Percentiles rank a stretch among this genome's conserved stretches.
Conservation (phyloP, 2,113 vertebrate species). For the Brachyhypopomus gauderio region DNA sequence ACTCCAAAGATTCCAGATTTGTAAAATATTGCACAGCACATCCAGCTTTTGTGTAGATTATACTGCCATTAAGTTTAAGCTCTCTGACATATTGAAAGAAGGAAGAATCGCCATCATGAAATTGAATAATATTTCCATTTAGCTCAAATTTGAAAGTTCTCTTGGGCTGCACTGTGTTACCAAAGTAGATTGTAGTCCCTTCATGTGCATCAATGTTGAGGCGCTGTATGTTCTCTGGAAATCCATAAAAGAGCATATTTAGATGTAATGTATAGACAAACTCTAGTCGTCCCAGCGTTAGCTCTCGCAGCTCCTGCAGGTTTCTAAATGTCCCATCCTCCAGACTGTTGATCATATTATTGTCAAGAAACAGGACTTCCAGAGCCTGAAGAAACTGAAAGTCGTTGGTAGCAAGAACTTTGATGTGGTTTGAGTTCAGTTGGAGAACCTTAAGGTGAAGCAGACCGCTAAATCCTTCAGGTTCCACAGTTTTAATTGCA, state of each 20-base stretch:
- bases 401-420: slow-evolving; percentile 6
- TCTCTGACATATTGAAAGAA: slow-evolving; percentile 43
- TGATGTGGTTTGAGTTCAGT: slow-evolving; percentile 42
- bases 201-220: slow-evolving; percentile 41
- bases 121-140: slow-evolving; percentile 13
- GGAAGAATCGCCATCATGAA: neutral
- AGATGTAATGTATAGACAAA: slow-evolving; percentile 41
- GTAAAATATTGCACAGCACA: slow-evolving; percentile 43
- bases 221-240: slow-evolving; percentile 44
- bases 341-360: slow-evolving; percentile 38
- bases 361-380: slow-evolving; percentile 49
- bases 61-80: slow-evolving; percentile 15
- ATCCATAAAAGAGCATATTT: slow-evolving; percentile 41
- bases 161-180: neutral
- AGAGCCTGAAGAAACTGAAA: slow-evolving; percentile 47
- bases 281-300: slow-evolving; percentile 48
- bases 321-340: slow-evolving; percentile 46
- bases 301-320: slow-evolving; percentile 38
- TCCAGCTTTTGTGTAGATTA: neutral
- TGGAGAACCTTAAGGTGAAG: slow-evolving; percentile 36
- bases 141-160: slow-evolving; percentile 37
- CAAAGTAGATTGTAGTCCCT: slow-evolving; percentile 36
- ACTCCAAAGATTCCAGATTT: slow-evolving; percentile 52
- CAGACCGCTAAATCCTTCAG: slow-evolving; percentile 44
- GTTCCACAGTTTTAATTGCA: slow-evolving; percentile 34